Evolutionary conservation across 1,140 invertebrate species (phyloP).

Genomic region (Leucophenga varia): DNA sequence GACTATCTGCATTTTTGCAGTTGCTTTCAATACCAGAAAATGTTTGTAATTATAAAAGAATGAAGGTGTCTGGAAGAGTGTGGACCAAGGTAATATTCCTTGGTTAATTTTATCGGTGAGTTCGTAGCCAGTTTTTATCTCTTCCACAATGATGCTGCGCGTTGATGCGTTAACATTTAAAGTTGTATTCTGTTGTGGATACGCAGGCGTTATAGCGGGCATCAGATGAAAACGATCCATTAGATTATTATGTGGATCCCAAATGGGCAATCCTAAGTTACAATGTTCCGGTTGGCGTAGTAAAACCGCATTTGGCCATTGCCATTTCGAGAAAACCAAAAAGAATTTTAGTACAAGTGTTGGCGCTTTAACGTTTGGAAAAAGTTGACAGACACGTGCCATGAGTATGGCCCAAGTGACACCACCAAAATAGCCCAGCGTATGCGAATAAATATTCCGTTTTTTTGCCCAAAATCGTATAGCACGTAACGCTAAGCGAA

Average conservation of each 20-base stretch:
- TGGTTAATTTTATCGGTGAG: conserved; percentile 86
- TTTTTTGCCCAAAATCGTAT: conserved; percentile 99
- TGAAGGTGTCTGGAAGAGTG: too few species aligned
- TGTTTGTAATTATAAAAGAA: too few species aligned
- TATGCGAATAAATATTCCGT: conserved; percentile 98
- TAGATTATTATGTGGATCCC: conserved; percentile 70
- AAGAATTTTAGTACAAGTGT: conserved; percentile 98
- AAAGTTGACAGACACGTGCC: conserved; percentile 96
- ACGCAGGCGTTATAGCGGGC: conserved; percentile 99
- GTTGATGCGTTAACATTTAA: conserved; percentile 97
- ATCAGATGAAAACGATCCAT: conserved; percentile 94
- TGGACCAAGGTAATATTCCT: too few species aligned
- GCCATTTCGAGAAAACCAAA: conserved; percentile 94
- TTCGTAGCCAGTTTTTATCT: conserved; percentile 78
- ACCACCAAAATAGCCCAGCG: conserved; percentile 95
- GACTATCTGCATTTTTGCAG: too few species aligned
- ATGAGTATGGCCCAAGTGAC: conserved; percentile 99
- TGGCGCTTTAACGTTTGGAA: conserved; percentile 94
- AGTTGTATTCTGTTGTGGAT: conserved; percentile 99
- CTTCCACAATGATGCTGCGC: conserved; percentile 88
- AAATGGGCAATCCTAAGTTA: conserved; percentile 78
- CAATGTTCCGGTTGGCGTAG: conserved; percentile 88
- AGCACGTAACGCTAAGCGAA: conserved; percentile 88
- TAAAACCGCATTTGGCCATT: conserved; percentile 97
- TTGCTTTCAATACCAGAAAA: too few species aligned